These are phyloP conservation scores for Drosophila percnosoma DNA, from an alignment of 2,888 invertebrate genomes.

Conservation along the genomic window DNA sequence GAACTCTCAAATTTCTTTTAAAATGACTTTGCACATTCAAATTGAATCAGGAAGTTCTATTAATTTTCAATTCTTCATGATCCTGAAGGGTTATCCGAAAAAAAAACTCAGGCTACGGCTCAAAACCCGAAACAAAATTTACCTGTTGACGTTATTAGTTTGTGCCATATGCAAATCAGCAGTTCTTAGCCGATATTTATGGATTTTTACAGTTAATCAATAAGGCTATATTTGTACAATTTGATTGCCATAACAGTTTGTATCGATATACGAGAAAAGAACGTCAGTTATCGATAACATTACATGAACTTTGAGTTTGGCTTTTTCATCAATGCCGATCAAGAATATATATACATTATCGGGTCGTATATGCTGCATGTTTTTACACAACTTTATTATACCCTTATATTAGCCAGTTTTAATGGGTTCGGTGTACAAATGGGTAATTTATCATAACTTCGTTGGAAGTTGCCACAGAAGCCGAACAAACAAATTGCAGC, in stretches of 20 bases:
- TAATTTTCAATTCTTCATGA: rapidly evolving
- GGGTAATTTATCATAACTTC: constrained; percentile 16
- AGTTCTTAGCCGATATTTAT: background rate
- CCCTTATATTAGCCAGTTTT: background rate
- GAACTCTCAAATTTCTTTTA: too few relatives aligned
- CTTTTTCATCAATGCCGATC: background rate
- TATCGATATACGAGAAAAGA: background rate
- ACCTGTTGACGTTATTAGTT: background rate
- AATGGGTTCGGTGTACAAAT: background rate
- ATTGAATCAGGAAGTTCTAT: background rate
- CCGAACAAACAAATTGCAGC: constrained; percentile 34
- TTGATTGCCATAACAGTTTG: background rate
- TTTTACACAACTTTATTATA: background rate
- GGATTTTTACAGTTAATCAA: rapidly evolving
- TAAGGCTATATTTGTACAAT: background rate
- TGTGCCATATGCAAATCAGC: background rate
- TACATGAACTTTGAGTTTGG: background rate
- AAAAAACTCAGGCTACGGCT: rapidly evolving
- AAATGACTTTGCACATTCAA: rapidly evolving
- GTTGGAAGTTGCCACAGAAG: constrained; percentile 16
- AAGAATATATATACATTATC: background rate
- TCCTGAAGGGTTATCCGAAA: background rate
- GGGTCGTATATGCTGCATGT: background rate
- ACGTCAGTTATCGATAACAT: background rate
- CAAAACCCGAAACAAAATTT: background rate